Evolutionary conservation across 2,113 vertebrate genomes (phyloP).

Genomic region (Saimiri boliviensis): DNA sequence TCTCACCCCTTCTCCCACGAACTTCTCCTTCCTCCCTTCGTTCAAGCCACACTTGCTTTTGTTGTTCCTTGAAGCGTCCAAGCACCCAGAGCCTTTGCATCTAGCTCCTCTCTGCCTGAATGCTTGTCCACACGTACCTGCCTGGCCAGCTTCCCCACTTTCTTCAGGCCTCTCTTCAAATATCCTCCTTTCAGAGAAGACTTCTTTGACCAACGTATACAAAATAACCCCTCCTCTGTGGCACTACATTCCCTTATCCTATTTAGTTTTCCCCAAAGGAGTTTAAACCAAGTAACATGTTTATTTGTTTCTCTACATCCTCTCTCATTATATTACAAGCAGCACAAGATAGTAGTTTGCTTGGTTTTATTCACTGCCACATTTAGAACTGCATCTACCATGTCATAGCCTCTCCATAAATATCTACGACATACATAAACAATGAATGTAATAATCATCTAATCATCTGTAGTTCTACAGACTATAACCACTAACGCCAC

Average conservation of each 20-base stretch:
- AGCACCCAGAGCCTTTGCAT: background rate
- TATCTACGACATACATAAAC: background rate
- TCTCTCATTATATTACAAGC: background rate
- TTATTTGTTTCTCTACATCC: background rate
- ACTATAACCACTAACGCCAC: background rate
- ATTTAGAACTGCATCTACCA: background rate
- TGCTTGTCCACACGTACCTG: background rate
- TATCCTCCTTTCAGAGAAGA: background rate
- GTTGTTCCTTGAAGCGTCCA: background rate
- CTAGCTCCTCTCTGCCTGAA: background rate
- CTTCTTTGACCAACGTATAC: background rate
- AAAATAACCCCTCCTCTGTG: background rate
- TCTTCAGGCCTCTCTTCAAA: background rate
- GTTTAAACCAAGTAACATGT: background rate
- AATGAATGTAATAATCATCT: background rate
- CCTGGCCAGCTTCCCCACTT: background rate
- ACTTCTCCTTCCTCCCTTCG: rapidly evolving
- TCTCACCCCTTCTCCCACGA: background rate
- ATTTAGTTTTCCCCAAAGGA: background rate
- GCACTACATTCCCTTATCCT: background rate
- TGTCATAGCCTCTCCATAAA: background rate
- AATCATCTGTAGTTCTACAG: background rate
- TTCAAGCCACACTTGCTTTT: background rate
- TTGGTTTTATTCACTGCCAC: background rate
- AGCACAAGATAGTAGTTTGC: background rate